Conservation (phyloP, 2,113 vertebrate species). For the Tetrao urogallus region DNA sequence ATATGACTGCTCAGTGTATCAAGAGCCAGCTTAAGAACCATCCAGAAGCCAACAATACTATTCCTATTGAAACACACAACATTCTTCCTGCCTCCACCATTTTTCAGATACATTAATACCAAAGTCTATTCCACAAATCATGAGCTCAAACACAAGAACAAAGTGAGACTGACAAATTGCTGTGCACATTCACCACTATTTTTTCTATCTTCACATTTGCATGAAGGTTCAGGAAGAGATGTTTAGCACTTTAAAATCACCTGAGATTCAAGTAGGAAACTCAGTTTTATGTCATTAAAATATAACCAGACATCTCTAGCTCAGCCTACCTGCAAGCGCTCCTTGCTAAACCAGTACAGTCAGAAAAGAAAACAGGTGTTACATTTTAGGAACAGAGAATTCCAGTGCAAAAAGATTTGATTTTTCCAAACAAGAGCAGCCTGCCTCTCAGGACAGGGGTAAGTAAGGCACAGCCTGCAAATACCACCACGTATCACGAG, state of each 20-base stretch:
- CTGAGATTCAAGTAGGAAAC: neutral
- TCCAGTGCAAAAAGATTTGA: neutral
- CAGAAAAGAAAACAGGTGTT: neutral
- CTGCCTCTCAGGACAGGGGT: rapidly evolving
- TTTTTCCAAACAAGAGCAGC: neutral
- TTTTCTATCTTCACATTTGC: neutral
- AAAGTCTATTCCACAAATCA: neutral
- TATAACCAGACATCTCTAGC: neutral
- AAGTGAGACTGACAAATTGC: neutral
- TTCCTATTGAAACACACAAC: neutral
- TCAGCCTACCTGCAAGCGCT: neutral
- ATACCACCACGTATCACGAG: rapidly evolving
- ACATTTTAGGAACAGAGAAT: neutral
- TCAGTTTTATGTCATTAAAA: neutral
- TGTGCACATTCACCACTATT: rapidly evolving
- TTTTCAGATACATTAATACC: neutral
- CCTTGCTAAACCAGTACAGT: neutral
- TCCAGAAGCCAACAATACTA: rapidly evolving
- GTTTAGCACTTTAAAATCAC: neutral
- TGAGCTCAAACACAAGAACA: neutral
- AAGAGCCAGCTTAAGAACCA: neutral
- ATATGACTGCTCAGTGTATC: rapidly evolving
- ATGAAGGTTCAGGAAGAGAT: neutral
- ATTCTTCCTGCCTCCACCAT: neutral
- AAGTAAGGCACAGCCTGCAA: neutral